A percentile compares a stretch with the other conserved stretches of the same genome.
Evolutionary conservation across 2,797 vertebrate genomes (phyloP).

Genomic region (Urophycis tenuis): DNA sequence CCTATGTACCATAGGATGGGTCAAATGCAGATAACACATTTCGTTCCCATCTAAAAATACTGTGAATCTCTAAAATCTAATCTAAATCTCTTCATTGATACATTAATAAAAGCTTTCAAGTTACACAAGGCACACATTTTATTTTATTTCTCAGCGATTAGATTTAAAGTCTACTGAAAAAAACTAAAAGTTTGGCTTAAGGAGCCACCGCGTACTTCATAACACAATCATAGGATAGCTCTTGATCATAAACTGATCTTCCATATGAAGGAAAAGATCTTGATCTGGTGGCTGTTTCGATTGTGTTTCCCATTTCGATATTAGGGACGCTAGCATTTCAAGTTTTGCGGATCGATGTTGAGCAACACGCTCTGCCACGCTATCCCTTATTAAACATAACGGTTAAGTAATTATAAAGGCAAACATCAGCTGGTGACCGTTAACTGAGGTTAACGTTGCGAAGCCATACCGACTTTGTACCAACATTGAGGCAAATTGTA

Average conservation of each 20-base stretch:
- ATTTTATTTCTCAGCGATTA: background rate
- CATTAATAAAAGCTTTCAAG: background rate
- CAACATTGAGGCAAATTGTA: background rate
- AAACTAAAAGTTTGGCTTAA: background rate
- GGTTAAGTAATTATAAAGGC: background rate
- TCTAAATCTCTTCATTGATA: background rate
- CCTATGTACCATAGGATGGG: too few species aligned
- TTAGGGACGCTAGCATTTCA: background rate
- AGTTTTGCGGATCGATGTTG: background rate
- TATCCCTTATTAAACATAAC: background rate
- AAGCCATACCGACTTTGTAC: background rate
- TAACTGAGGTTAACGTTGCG: background rate
- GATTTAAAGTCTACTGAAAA: too few species aligned
- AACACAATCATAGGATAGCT: background rate
- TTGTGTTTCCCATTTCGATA: background rate
- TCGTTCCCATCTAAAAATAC: too few species aligned
- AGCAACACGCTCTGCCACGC: background rate
- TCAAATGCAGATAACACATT: too few species aligned
- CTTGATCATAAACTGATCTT: too few species aligned
- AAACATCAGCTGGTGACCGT: background rate
- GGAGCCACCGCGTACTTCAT: background rate
- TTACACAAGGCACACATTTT: background rate
- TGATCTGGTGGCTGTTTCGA: background rate
- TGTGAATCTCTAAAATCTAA: background rate
- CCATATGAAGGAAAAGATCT: background rate